phyloP scores from a whole-genome alignment of 2,113 vertebrate genomes.

The Sorex fumeus region DNA sequence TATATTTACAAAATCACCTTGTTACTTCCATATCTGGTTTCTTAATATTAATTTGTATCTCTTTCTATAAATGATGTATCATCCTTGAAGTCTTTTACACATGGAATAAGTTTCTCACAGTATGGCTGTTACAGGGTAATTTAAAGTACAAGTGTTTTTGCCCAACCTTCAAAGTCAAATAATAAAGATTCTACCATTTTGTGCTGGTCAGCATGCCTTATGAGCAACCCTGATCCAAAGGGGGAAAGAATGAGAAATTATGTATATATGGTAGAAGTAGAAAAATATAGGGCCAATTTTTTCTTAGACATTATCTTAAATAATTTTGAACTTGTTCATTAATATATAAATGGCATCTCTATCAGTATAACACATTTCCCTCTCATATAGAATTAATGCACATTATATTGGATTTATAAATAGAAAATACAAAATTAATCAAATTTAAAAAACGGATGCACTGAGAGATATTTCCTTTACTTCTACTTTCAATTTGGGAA shows the following conservation, averaged over 20 bases:
- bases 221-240: background rate
- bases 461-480: no score
- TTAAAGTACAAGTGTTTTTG: slow-evolving; percentile 10
- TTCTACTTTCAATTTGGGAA: no score
- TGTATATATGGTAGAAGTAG: no score
- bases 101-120: background rate
- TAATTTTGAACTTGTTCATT: no score
- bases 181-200: background rate
- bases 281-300: no score
- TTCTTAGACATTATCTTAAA: no score
- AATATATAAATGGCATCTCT: no score
- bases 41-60: background rate
- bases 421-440: no score
- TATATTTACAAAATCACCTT: slow-evolving; percentile 26
- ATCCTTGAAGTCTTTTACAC: background rate
- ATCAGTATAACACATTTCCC: no score
- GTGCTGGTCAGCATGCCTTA: background rate
- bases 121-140: background rate
- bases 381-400: no score
- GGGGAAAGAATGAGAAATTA: background rate
- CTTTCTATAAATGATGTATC: background rate
- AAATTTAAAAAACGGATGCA: no score
- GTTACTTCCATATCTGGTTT: background rate
- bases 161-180: background rate
- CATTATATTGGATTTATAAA: no score